Evolutionary conservation across 2,113 vertebrate genomes (phyloP).

Genomic region (Archocentrus centrarchus): DNA sequence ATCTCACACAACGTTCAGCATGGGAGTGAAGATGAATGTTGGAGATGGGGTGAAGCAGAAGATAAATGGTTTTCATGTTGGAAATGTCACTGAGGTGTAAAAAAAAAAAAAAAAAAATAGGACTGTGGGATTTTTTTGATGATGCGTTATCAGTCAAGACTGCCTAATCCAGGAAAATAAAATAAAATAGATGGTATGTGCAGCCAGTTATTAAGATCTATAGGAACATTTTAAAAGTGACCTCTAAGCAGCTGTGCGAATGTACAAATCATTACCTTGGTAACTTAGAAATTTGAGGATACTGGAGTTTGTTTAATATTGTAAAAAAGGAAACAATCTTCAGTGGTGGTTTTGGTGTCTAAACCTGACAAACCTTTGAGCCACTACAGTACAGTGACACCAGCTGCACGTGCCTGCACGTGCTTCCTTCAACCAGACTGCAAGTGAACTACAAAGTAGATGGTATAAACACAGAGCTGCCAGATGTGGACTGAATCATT

Average conservation of each 20-base stretch:
- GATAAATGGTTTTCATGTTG: not conserved
- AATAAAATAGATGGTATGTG: not conserved
- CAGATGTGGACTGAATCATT: not conserved
- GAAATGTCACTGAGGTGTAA: not conserved
- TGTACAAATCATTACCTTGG: not conserved
- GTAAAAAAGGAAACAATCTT: no score
- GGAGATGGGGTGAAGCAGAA: not conserved
- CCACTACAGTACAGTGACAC: not conserved
- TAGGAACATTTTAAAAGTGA: not conserved
- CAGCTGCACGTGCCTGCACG: not conserved
- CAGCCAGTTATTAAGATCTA: not conserved
- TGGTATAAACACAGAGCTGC: not conserved
- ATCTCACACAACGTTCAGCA: not conserved
- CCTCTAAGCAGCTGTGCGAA: not conserved
- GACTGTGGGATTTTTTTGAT: not conserved
- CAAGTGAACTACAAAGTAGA: not conserved
- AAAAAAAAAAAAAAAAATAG: not conserved
- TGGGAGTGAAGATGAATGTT: not conserved
- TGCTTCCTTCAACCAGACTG: not conserved
- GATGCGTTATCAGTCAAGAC: not conserved
- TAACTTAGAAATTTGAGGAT: not conserved
- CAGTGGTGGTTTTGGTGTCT: not conserved
- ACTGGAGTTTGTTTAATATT: not conserved
- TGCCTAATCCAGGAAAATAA: not conserved
- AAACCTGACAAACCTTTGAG: not conserved